Evolutionary conservation across 2,888 invertebrate genomes (phyloP), one percentile per base, ranked within the genome.

Genomic region (Synergus gifuensis): DNA sequence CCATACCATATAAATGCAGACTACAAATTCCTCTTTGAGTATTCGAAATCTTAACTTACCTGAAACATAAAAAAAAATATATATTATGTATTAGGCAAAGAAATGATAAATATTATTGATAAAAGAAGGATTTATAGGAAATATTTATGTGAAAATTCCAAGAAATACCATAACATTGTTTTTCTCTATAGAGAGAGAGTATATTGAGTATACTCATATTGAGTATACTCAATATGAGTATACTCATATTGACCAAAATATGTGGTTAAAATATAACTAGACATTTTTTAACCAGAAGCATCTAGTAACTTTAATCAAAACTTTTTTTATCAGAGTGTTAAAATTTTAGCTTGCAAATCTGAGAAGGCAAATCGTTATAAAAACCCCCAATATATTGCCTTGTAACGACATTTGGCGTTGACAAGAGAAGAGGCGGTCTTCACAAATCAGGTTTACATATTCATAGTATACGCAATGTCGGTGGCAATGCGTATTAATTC

Each of bases 391-490:
- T 60, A 22, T 9, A 60, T 81, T 76, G 78, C 85, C 82, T 80
- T 80, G 80, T 84, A 87, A 87, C 85, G 86, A 85, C 85, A 85
- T 87, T 85, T 85, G 82, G 80, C 80, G 81, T 83, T 81, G 85
- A 79, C 73, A 78, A 78, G 84, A 84, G 83, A 85, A 81, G 84
- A 81, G 84, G 83, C 85, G 85, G 85, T 85, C 85, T 83, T 86
- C 85, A 84, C 88, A 87, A 87, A 88, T 88, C 83, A 85, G 82
- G 82, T 86, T 89, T 89, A 88, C 88, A 89, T 89, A 89, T 89
- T 89, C 88, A 89, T 89, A 83, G 85, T 82, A 79, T 58, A 80
- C 58, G 81, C 77, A 69, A 69, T 64, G 81, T 60, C 83, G 83
- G 83, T 82, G 81, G 83, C 81, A 82, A 85, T 84, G 80, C 84